Evolutionary conservation across 1,140 invertebrate species (phyloP).

Genomic region (Drosophila repleta): DNA sequence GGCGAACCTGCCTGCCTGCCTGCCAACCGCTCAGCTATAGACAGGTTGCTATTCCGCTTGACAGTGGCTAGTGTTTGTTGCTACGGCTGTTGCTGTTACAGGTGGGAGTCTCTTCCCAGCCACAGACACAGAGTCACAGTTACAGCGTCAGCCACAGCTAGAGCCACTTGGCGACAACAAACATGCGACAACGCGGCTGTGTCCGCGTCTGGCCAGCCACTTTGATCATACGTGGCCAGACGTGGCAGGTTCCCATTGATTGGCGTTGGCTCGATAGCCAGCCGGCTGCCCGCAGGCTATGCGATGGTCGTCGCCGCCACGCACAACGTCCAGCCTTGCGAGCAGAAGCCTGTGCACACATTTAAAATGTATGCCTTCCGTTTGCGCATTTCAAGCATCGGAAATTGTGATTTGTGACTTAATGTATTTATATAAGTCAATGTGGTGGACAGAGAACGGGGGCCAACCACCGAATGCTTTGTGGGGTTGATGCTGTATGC

Average conservation of each 20-base stretch:
- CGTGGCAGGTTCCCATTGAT: constrained; percentile 57
- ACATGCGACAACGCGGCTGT: constrained; percentile 50
- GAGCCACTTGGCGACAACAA: constrained; percentile 51
- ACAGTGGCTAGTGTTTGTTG: constrained; percentile 18
- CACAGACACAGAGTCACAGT: constrained; percentile 9
- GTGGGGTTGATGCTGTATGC: constrained; percentile 31
- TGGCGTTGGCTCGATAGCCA: constrained; percentile 64
- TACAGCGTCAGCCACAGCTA: constrained; percentile 16
- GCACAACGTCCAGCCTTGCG: neutral
- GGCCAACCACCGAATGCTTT: constrained; percentile 16
- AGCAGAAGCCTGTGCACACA: constrained; percentile 32
- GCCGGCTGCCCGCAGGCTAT: constrained; percentile 56
- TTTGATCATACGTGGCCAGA: constrained; percentile 33
- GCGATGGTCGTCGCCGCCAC: neutral
- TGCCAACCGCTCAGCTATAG: constrained; percentile 4
- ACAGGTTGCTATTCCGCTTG: constrained; percentile 36
- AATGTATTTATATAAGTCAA: constrained; percentile 82
- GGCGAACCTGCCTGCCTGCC: constrained; percentile 17
- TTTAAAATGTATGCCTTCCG: constrained; percentile 81
- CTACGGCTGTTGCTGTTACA: constrained; percentile 33
- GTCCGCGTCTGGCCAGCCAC: constrained; percentile 39
- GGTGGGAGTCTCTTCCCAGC: constrained; percentile 56
- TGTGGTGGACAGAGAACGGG: constrained; percentile 18
- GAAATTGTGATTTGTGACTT: constrained; percentile 83
- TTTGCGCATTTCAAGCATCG: constrained; percentile 82